Base-by-base conservation (phyloP, 1,140 invertebrate species). In the Ceratoteleas bidentatus region DNA sequence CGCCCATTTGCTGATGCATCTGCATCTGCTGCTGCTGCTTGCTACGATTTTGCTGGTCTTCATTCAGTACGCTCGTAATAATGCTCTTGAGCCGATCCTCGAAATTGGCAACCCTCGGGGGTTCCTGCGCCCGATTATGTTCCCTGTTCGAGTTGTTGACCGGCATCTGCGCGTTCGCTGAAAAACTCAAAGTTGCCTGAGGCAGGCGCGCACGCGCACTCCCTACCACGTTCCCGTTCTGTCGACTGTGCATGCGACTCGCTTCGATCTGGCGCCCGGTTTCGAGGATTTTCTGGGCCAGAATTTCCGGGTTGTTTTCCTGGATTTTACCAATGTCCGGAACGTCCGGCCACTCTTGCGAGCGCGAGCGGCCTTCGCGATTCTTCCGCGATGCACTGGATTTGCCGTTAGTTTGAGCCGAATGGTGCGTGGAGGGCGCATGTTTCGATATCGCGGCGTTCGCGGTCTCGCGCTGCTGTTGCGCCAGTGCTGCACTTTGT, bases 31-130 rank as follows among this genome's bases (percentile, higher is more conserved):
- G 87, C 47, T 90, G 89, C 36, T 88, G 88, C 68, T 90, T 90
- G 58, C 89, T 92, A 34, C 93, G 90, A 72, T 93, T 93, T 66
- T 93, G 93, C 70, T 95, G 94, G 88, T 97, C 96, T 87, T 97
- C 96, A 88, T 98, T 97, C 3, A 98, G 88, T 14, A 96, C 96
- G 43, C 95, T 96, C 3, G 96, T 97, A 60, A 98, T 98, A 56
- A 98, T 97, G 88, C 95, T 96, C 89, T 98, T 97, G 4, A 98
- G 92, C n/a, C 96, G 93, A 88, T 98, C 96, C 88, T 98, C 96
- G 87, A 97, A 98, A 89, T 97, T 96, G 15, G 95, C 95, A 16
- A 97, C 95, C 85, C 95, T 94, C 0, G 96, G 96, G 11, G 96
- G 95, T 87, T 97, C 95, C 84, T 96, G 95, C 68, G 93, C 93